These are phyloP conservation scores for Drosophila carrolli DNA, from an alignment of 1,140 invertebrate species.

Conservation along the genomic window DNA sequence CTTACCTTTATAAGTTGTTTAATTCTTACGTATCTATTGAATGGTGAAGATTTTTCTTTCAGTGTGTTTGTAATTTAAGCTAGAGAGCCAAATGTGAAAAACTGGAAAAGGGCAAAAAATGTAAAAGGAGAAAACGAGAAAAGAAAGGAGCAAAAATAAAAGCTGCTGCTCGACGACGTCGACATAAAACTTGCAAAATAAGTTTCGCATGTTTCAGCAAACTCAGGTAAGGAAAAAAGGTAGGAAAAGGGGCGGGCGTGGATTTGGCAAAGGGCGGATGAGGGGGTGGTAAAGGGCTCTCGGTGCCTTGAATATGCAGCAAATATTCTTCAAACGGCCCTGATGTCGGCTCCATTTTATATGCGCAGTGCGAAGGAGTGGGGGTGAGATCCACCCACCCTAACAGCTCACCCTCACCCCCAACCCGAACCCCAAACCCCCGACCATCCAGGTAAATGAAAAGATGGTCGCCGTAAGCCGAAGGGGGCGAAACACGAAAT, in stretches of 20 bases:
- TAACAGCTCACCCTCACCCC: conserved; percentile 13
- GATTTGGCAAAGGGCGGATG: conserved; percentile 46
- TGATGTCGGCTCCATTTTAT: conserved; percentile 58
- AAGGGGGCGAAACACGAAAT: conserved; percentile 61
- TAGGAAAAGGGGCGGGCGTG: conserved; percentile 34
- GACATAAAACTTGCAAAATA: conserved; percentile 82
- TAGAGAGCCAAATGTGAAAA: conserved; percentile 72
- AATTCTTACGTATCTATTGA: no score
- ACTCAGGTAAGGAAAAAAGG: conserved; percentile 56
- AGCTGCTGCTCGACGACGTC: conserved; percentile 67
- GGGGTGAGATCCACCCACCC: conserved; percentile 51
- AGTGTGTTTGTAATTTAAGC: conserved; percentile 71
- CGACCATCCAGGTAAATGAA: conserved; percentile 62
- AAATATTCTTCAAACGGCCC: conserved; percentile 76
- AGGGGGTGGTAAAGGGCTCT: conserved; percentile 11
- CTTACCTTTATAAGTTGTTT: no score
- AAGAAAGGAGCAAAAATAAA: conserved; percentile 71
- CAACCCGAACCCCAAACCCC: not conserved
- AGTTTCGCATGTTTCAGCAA: conserved; percentile 80
- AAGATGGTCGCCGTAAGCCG: conserved; percentile 64
- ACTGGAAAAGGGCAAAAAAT: conserved; percentile 68
- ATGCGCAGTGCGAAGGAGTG: conserved; percentile 43
- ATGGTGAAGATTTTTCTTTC: not conserved
- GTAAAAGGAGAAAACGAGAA: conserved; percentile 53
- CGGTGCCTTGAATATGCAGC: conserved; percentile 74